Conservation (phyloP, 2,888 invertebrate genomes). For the Leucophenga montana region DNA sequence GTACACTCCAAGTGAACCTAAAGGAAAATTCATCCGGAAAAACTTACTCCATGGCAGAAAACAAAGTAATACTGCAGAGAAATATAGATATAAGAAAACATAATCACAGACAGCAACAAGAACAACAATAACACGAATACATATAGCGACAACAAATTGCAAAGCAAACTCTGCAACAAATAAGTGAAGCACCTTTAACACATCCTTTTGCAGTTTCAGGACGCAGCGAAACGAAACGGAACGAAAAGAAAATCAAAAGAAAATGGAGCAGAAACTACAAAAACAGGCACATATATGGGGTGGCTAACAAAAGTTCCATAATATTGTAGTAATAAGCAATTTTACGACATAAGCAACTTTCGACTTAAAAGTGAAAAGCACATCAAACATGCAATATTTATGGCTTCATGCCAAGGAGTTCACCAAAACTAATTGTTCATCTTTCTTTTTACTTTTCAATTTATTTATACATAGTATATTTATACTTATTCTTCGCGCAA, state of each 20-base stretch:
- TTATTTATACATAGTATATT: too few species aligned
- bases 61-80: constrained; percentile 1
- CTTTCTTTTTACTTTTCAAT: too few species aligned
- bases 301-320: constrained; percentile 36
- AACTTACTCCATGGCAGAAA: constrained; percentile 8
- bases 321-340: constrained; percentile 7
- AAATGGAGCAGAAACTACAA: constrained; percentile 16
- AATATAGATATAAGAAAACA: not conserved
- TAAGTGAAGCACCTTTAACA: constrained; percentile 65
- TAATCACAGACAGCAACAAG: constrained; percentile 24
- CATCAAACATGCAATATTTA: too few species aligned
- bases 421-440: too few species aligned
- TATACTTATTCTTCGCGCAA: too few species aligned
- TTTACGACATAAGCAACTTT: not conserved
- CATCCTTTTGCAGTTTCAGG: constrained; percentile 54
- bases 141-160: constrained; percentile 60
- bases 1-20: constrained; percentile 35
- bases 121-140: constrained; percentile 25
- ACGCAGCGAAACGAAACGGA: constrained; percentile 7
- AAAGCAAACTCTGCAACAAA: constrained; percentile 63
- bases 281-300: constrained; percentile 26
- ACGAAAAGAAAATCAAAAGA: not conserved
- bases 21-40: not conserved
- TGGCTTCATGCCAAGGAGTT: too few species aligned
- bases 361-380: not conserved